Evolutionary conservation across 2,113 vertebrate species (phyloP).

Genomic region (Meriones unguiculatus): DNA sequence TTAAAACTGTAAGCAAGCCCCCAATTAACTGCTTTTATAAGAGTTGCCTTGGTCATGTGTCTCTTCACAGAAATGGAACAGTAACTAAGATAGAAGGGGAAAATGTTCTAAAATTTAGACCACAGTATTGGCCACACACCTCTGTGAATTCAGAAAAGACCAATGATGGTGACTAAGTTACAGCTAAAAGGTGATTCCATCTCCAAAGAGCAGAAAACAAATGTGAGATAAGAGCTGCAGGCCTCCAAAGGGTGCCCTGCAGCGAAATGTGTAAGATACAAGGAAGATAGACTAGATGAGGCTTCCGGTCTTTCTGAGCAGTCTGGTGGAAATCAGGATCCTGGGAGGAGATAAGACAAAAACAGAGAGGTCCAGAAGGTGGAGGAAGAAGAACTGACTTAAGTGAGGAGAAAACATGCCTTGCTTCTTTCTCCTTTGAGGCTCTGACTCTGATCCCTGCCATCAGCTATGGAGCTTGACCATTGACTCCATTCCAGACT

Average conservation of each 20-base stretch:
- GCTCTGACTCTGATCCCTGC: neutral
- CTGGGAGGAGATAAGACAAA: neutral
- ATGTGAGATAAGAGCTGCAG: neutral
- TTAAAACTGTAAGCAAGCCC: neutral
- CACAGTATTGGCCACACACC: neutral
- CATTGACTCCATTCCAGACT: neutral
- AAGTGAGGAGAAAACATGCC: neutral
- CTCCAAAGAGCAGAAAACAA: neutral
- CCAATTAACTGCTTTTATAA: neutral
- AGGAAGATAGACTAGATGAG: neutral
- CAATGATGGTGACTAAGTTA: neutral
- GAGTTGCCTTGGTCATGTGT: neutral
- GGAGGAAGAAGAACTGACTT: neutral
- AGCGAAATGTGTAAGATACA: neutral
- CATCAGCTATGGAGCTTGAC: neutral
- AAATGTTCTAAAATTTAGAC: neutral
- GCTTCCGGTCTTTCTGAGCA: neutral
- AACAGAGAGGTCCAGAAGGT: neutral
- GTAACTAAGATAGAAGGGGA: neutral
- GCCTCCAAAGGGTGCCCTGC: neutral
- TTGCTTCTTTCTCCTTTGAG: neutral
- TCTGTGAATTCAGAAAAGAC: neutral
- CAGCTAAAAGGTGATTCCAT: slow-evolving; percentile 1
- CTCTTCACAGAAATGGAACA: neutral
- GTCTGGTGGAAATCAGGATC: slow-evolving; percentile 28